These are phyloP conservation scores for Zaprionus kolodkinae DNA, from an alignment of 1,140 invertebrate species.

Conservation along the genomic window DNA sequence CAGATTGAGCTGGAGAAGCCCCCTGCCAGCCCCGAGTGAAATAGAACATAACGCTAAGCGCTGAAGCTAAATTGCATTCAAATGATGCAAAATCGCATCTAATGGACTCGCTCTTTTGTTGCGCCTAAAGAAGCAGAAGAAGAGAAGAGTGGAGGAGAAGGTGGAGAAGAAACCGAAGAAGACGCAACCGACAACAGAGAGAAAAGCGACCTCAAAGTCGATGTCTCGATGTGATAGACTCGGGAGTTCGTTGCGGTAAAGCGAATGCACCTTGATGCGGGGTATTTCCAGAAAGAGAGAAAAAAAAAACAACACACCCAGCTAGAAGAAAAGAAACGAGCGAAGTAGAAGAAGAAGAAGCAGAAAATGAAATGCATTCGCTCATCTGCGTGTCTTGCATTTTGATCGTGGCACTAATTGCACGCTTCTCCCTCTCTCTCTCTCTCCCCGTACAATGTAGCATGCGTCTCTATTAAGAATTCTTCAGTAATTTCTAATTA, in stretches of 20 bases:
- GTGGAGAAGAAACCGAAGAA: slow-evolving; percentile 2
- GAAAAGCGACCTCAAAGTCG: slow-evolving; percentile 70
- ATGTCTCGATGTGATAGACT: too few species aligned
- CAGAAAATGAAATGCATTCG: slow-evolving; percentile 48
- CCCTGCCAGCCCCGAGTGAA: slow-evolving; percentile 55
- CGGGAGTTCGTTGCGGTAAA: slow-evolving; percentile 69
- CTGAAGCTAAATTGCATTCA: slow-evolving; percentile 76
- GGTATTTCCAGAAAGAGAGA: slow-evolving; percentile 37
- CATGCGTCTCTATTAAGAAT: not conserved
- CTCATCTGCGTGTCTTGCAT: slow-evolving; percentile 64
- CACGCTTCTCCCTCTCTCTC: slow-evolving; percentile 8
- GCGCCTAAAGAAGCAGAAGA: slow-evolving; percentile 29
- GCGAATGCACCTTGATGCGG: slow-evolving; percentile 52
- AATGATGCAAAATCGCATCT: slow-evolving; percentile 76
- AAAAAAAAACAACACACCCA: slow-evolving; percentile 11
- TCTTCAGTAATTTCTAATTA: not conserved
- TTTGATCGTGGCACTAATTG: slow-evolving; percentile 70
- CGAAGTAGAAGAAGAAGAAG: slow-evolving; percentile 8
- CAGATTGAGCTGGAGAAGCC: slow-evolving; percentile 41
- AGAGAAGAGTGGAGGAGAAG: not conserved
- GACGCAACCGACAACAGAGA: slow-evolving; percentile 29
- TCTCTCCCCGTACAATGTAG: not conserved
- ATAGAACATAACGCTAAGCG: slow-evolving; percentile 76
- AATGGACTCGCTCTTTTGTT: slow-evolving; percentile 71
- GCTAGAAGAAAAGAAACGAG: slow-evolving; percentile 20